Conservation (phyloP, 2,797 vertebrate species). For the Propithecus perrieri region DNA sequence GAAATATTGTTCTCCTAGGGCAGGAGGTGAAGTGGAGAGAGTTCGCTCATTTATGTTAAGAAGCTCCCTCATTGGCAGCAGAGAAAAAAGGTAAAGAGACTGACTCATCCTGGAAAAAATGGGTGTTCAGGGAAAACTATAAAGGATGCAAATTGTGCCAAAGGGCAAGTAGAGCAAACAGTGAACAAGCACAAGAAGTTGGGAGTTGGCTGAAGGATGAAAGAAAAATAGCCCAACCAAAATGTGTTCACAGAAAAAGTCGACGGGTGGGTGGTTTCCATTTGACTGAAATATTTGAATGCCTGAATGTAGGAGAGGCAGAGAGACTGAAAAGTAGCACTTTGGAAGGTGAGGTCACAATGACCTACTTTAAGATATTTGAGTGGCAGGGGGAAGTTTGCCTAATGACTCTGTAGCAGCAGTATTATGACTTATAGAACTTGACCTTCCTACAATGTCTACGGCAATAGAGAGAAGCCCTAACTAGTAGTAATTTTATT, state of each 20-base stretch:
- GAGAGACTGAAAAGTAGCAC: neutral
- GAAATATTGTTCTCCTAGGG: neutral
- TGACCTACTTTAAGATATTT: neutral
- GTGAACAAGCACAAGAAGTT: neutral
- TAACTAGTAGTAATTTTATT: neutral
- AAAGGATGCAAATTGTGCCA: neutral
- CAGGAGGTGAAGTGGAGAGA: rapidly evolving
- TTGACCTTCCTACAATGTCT: neutral
- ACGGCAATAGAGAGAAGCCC: neutral
- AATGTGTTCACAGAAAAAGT: neutral
- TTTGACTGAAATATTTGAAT: neutral
- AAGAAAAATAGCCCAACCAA: neutral
- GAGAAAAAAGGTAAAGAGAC: neutral
- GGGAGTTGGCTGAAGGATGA: neutral
- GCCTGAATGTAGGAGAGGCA: neutral
- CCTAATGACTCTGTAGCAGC: rapidly evolving
- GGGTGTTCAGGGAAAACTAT: neutral
- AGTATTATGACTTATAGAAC: neutral
- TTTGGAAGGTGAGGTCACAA: neutral
- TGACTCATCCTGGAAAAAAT: neutral
- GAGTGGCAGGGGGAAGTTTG: neutral
- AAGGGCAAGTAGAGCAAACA: neutral
- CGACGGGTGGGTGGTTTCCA: neutral
- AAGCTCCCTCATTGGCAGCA: neutral
- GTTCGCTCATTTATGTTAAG: neutral